These are phyloP conservation scores for Lycaena phlaeas DNA, from an alignment of 2,888 invertebrate species.

Conservation along the genomic window DNA sequence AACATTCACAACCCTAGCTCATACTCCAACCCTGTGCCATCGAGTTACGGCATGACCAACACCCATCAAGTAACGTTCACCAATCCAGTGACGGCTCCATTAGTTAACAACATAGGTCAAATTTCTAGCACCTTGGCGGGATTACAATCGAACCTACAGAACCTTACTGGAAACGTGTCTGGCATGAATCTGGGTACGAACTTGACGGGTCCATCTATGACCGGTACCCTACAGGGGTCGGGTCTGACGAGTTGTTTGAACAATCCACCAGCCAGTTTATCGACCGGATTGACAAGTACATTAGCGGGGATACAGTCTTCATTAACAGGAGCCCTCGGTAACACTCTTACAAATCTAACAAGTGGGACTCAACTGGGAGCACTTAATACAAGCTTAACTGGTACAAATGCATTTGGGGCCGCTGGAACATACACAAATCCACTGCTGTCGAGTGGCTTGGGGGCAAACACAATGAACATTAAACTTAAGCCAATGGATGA, in stretches of 20 bases:
- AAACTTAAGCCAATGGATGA: slow-evolving; percentile 83
- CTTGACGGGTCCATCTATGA: slow-evolving; percentile 57
- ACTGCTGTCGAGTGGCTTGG: slow-evolving; percentile 70
- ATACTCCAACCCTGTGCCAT: slow-evolving; percentile 66
- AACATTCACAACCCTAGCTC: slow-evolving; percentile 66
- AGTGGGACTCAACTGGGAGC: slow-evolving; percentile 53
- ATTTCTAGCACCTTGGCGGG: slow-evolving; percentile 64
- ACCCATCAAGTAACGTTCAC: slow-evolving; percentile 69
- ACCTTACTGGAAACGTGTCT: slow-evolving; percentile 54
- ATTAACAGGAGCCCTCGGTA: slow-evolving; percentile 52
- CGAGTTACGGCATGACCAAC: slow-evolving; percentile 58
- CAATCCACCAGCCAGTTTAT: slow-evolving; percentile 56
- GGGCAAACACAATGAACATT: slow-evolving; percentile 73
- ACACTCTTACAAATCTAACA: slow-evolving; percentile 53
- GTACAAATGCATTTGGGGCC: slow-evolving; percentile 49
- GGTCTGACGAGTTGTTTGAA: slow-evolving; percentile 59
- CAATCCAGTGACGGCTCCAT: slow-evolving; percentile 61
- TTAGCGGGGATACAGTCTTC: slow-evolving; percentile 58
- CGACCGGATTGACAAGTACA: slow-evolving; percentile 53
- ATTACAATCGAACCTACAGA: slow-evolving; percentile 61
- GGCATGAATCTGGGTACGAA: slow-evolving; percentile 55
- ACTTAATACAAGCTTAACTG: slow-evolving; percentile 53
- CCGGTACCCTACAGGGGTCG: slow-evolving; percentile 63
- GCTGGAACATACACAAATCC: slow-evolving; percentile 78
- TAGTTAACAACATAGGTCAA: slow-evolving; percentile 65